These are phyloP conservation scores for Dioctria linearis DNA, from an alignment of 2,888 invertebrate species.

Conservation along the genomic window DNA sequence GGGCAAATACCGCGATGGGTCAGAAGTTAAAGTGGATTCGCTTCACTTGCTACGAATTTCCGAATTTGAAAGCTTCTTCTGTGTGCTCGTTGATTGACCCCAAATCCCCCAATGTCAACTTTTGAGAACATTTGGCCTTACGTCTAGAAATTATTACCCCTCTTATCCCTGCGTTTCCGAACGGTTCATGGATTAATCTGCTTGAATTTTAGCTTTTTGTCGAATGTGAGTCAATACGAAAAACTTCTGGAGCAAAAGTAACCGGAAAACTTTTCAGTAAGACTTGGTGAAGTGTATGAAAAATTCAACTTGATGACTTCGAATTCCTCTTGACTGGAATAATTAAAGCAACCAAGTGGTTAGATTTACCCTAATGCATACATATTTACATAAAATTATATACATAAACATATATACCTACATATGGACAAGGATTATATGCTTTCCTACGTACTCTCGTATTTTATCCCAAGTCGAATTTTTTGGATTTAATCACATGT, in stretches of 20 bases:
- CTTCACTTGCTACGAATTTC: constrained; percentile 24
- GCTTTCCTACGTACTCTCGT: not conserved
- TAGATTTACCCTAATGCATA: not conserved
- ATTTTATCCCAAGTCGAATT: constrained; percentile 21
- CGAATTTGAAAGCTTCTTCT: constrained; percentile 5
- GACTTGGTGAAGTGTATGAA: constrained; percentile 22
- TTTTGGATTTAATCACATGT: constrained; percentile 22
- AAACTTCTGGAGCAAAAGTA: not conserved
- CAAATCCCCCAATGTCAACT: constrained; percentile 41
- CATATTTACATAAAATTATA: too few species aligned
- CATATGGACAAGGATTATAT: not conserved
- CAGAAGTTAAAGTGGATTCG: constrained; percentile 31
- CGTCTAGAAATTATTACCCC: constrained; percentile 17
- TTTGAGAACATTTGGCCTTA: constrained; percentile 34
- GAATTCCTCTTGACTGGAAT: constrained; percentile 1
- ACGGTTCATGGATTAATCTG: not conserved
- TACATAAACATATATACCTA: not conserved
- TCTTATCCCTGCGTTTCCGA: not conserved
- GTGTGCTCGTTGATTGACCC: constrained; percentile 30
- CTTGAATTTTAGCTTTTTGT: not conserved
- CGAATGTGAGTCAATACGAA: constrained; percentile 25
- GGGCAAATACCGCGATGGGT: constrained; percentile 34
- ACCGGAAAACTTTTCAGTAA: constrained; percentile 25
- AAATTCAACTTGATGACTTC: constrained; percentile 17
- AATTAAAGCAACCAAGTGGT: not conserved